These are phyloP conservation scores for Halichoerus grypus DNA, from an alignment of 2,113 vertebrate species.

Conservation along the genomic window DNA sequence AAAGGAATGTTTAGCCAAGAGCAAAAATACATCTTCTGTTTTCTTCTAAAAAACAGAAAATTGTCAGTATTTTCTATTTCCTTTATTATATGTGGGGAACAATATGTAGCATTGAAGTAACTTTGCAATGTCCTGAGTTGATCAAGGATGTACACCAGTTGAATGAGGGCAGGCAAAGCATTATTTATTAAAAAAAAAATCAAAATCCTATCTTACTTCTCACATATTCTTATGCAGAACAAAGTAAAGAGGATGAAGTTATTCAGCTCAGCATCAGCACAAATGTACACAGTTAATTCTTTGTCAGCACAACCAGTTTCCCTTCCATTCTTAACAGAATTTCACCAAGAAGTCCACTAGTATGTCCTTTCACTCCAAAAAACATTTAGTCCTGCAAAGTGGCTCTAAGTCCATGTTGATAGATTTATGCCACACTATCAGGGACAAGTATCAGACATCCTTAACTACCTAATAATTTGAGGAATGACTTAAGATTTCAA, in stretches of 20 bases:
- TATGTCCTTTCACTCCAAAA: neutral
- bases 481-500: constrained; percentile 28
- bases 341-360: neutral
- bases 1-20: neutral
- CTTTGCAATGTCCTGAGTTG: neutral
- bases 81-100: neutral
- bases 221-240: neutral
- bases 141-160: neutral
- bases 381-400: neutral
- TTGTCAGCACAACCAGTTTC: neutral
- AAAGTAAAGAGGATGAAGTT: neutral
- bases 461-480: neutral
- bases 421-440: neutral
- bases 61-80: neutral
- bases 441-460: neutral
- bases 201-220: neutral
- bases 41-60: constrained; percentile 21
- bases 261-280: neutral
- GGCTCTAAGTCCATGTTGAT: neutral
- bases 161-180: neutral
- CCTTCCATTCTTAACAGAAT: neutral
- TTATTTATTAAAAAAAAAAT: neutral
- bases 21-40: constrained; percentile 11
- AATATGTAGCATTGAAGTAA: neutral
- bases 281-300: neutral